Evolutionary conservation across 2,797 vertebrate species (phyloP), one percentile per base, ranked within the genome.

Genomic region (Sternarchorhynchus goeldii): DNA sequence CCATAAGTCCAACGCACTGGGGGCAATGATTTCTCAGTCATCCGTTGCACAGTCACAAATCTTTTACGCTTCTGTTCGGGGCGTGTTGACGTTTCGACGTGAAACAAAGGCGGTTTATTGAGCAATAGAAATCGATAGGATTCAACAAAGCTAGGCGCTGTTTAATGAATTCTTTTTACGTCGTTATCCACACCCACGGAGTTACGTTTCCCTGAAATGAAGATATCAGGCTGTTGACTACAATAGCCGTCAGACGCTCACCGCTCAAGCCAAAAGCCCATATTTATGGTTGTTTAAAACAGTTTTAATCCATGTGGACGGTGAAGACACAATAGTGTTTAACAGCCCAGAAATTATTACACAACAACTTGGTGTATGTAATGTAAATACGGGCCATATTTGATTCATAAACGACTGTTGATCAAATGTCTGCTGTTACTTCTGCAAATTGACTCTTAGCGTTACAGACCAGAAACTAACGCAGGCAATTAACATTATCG

Each of bases 271-370:
- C 17, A 69, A 67, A 74, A 31, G 62, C 72, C 39, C 0, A 10
- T 55, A 74, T 83, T 90, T 90, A 88, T 83, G 78, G 81, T 89
- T 90, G 87, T 67, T 79, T 69, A 59, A 74, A 53, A 58, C 39
- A 41, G 79, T 60, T 55, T 64, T 86, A 88, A 91, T 90, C 88
- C 78, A 31, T 59, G 75, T 72, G 29, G 60, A 58, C 45, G 72
- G 53, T 79, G 68, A 34, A 58, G 55, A 32, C 72, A 70, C 75
- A 76, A 80, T 59, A 74, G 72, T 74, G 74, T 79, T 83, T 64
- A 69, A 12, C 67, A 34, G 32, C 74, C 69, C 55, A 20, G 12
- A 77, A 77, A 84, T 81, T 64, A 84, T 77, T 82, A 67, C 21
- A 55, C n/a, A 70, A 73, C 76, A 66, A 56, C 36, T 39, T 32